phyloP scores from a whole-genome alignment of 2,797 vertebrate species.

The Sebastes kiyomatsui region DNA sequence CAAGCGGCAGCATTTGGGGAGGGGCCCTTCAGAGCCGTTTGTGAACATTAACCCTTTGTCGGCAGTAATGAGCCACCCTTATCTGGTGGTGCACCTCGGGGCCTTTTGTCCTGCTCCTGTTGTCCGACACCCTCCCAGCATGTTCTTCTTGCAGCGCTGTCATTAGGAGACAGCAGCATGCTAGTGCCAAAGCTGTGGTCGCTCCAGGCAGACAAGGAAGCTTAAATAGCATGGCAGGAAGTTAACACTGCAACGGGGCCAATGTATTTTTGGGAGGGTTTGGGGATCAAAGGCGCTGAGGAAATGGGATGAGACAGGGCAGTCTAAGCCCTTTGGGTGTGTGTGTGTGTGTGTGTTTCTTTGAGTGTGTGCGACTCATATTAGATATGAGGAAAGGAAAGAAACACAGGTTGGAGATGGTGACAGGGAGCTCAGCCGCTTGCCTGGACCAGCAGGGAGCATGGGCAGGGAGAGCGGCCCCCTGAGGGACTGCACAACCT shows the following conservation, averaged over 20 bases:
- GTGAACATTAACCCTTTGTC: slow-evolving; percentile 72
- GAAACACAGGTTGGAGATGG: slow-evolving; percentile 68
- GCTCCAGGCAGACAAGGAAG: slow-evolving; percentile 71
- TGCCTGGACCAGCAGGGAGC: slow-evolving; percentile 68
- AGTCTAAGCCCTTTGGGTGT: slow-evolving; percentile 69
- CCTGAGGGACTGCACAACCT: slow-evolving; percentile 50
- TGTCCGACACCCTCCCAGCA: slow-evolving; percentile 55
- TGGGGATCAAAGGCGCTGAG: slow-evolving; percentile 71
- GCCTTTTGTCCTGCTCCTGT: slow-evolving; percentile 59
- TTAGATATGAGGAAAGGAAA: slow-evolving; percentile 62
- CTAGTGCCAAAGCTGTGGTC: slow-evolving; percentile 61
- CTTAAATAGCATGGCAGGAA: slow-evolving; percentile 74
- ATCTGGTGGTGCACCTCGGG: slow-evolving; percentile 55
- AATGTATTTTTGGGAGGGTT: slow-evolving; percentile 69
- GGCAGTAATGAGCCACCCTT: slow-evolving; percentile 63
- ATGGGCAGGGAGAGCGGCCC: slow-evolving; percentile 44
- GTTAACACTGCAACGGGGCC: slow-evolving; percentile 61
- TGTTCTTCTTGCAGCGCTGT: slow-evolving; percentile 52
- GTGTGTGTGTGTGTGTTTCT: slow-evolving; percentile 41
- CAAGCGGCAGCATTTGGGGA: slow-evolving; percentile 65
- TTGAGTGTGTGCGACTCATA: slow-evolving; percentile 59
- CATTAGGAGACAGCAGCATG: slow-evolving; percentile 63
- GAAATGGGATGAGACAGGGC: slow-evolving; percentile 78
- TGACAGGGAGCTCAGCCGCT: slow-evolving; percentile 73
- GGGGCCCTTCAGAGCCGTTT: slow-evolving; percentile 59